A percentile compares a stretch with the other conserved stretches of the same genome.
These are phyloP conservation scores for Limnephilus lunatus DNA, from an alignment of 2,888 invertebrate genomes.

Conservation along the genomic window DNA sequence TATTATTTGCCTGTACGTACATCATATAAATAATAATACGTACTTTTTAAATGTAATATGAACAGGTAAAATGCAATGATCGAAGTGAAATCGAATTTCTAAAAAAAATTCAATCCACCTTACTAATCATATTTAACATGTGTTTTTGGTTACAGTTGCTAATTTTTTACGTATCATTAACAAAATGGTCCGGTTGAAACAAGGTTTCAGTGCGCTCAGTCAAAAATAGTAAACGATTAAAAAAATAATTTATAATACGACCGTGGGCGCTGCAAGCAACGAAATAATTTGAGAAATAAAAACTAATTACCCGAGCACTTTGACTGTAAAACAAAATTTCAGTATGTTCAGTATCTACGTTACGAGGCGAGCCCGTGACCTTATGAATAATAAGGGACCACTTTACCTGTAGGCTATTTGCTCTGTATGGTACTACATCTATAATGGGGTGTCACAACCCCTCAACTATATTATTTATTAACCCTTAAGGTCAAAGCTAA, in stretches of 20 bases:
- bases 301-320: not conserved
- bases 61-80: too few species aligned
- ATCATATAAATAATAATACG: too few species aligned
- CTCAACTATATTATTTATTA: slow-evolving; percentile 29
- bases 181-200: too few species aligned
- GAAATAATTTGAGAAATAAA: not conserved
- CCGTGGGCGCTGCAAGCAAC: not conserved
- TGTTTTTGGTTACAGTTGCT: too few species aligned
- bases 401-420: not conserved
- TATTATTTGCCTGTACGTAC: too few species aligned
- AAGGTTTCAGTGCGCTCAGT: too few species aligned
- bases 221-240: not conserved
- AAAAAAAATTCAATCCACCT: too few species aligned
- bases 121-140: too few species aligned
- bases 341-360: not conserved
- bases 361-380: not conserved
- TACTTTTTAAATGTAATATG: too few species aligned
- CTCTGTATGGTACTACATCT: not conserved
- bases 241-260: not conserved
- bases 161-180: too few species aligned
- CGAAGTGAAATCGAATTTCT: too few species aligned
- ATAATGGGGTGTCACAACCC: slow-evolving; percentile 18
- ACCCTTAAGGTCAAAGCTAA: slow-evolving; percentile 9
- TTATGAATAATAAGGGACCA: not conserved
- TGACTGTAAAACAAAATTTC: not conserved